A percentile compares a stretch with the other conserved stretches of the same genome.
These are phyloP conservation scores for Aquatica leii DNA, from an alignment of 2,888 invertebrate species.

Conservation along the genomic window DNA sequence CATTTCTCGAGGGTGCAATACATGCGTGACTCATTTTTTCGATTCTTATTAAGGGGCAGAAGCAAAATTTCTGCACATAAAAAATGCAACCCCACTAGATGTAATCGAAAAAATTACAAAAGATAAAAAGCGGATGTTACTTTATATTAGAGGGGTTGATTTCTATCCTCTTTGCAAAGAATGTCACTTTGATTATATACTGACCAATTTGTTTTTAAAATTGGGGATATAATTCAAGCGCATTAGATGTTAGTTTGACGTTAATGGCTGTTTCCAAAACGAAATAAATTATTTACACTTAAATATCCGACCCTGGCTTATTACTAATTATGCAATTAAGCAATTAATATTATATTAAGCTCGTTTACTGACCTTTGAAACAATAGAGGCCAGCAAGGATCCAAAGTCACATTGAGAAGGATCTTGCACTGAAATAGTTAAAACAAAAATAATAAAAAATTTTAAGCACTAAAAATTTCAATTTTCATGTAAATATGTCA, in stretches of 20 bases:
- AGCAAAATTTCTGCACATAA: conserved; percentile 58
- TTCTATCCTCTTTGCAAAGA: conserved; percentile 2
- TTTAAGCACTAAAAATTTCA: conserved; percentile 23
- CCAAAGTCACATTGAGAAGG: conserved; percentile 62
- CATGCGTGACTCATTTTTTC: conserved; percentile 61
- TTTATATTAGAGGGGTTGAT: conserved; percentile 17
- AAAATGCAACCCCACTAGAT: conserved; percentile 56
- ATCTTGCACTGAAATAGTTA: conserved; percentile 62
- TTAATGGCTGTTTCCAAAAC: conserved; percentile 10
- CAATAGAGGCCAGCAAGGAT: conserved; percentile 62
- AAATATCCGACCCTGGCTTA: conserved; percentile 37
- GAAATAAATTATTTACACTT: conserved; percentile 20
- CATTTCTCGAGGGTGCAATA: conserved; percentile 52
- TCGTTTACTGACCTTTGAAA: conserved; percentile 62
- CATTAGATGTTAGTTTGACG: conserved; percentile 9
- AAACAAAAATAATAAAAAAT: conserved; percentile 52
- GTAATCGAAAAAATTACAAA: conserved; percentile 34
- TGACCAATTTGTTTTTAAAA: conserved; percentile 15
- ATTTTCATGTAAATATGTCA: conserved; percentile 27
- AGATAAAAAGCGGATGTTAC: conserved; percentile 20
- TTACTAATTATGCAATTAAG: conserved; percentile 36
- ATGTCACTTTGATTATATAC: conserved; percentile 10
- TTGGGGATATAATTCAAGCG: conserved; percentile 7
- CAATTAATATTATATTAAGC: conserved; percentile 34
- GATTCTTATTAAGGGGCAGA: conserved; percentile 56